Evolutionary conservation across 2,797 vertebrate species (phyloP).

Genomic region (Chelidonichthys spinosus): DNA sequence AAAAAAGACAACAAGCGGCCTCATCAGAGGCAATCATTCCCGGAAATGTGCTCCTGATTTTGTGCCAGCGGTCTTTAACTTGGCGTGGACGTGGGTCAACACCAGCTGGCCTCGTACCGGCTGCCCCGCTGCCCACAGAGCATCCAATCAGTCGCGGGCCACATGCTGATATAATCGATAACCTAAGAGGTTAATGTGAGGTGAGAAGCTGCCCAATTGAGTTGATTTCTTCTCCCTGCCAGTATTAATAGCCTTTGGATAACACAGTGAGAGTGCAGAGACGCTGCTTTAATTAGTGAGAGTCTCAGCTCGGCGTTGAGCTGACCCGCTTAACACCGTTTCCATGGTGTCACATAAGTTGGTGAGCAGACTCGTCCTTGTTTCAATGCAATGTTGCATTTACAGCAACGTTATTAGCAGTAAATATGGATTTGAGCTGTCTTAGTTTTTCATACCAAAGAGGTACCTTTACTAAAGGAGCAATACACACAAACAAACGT

Average conservation of each 20-base stretch:
- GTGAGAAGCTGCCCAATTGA: slow-evolving; percentile 62
- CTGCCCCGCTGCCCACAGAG: slow-evolving; percentile 17
- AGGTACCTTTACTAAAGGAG: neutral
- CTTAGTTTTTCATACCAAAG: neutral
- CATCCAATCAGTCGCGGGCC: slow-evolving; percentile 34
- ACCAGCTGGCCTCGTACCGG: slow-evolving; percentile 9
- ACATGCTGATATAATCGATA: slow-evolving; percentile 57
- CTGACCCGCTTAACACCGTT: slow-evolving; percentile 21
- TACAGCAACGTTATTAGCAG: neutral
- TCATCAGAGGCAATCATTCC: slow-evolving; percentile 41
- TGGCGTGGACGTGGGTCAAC: slow-evolving; percentile 15
- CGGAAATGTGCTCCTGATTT: slow-evolving; percentile 27
- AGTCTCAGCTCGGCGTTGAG: slow-evolving; percentile 5
- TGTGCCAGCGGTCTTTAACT: slow-evolving; percentile 21
- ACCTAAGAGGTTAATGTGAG: slow-evolving; percentile 44
- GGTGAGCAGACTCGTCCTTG: slow-evolving; percentile 1
- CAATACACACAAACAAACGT: neutral
- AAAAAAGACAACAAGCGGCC: slow-evolving; percentile 28
- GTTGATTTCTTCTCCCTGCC: slow-evolving; percentile 46
- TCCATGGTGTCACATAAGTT: neutral
- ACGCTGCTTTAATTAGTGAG: slow-evolving; percentile 40
- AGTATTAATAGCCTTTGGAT: slow-evolving; percentile 53
- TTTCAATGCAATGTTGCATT: neutral
- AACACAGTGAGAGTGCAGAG: slow-evolving; percentile 27
- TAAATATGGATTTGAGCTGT: neutral